Percentiles rank a stretch among this genome's conserved stretches.
These are phyloP conservation scores for Listronotus bonariensis DNA, from an alignment of 1,140 invertebrate genomes.

Conservation along the genomic window DNA sequence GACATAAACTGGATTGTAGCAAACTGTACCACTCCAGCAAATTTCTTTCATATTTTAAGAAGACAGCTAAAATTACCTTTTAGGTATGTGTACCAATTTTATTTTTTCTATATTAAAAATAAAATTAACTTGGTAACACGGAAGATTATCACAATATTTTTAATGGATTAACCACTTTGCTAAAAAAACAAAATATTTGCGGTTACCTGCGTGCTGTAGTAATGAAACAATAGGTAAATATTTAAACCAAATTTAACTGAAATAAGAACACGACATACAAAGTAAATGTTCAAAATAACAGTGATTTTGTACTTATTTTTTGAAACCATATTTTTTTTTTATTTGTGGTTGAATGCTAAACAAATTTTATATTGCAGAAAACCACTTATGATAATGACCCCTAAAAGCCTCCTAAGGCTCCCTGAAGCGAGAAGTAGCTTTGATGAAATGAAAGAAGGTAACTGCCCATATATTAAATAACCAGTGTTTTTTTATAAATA, in stretches of 20 bases:
- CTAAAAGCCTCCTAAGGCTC: slow-evolving; percentile 78
- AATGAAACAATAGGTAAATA: too few relatives aligned
- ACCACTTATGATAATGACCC: slow-evolving; percentile 79
- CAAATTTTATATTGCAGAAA: slow-evolving; percentile 61
- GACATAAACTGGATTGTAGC: slow-evolving; percentile 83
- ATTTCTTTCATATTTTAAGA: slow-evolving; percentile 83
- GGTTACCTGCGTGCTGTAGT: too few relatives aligned
- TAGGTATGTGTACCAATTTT: slow-evolving; percentile 24
- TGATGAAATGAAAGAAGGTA: slow-evolving; percentile 67
- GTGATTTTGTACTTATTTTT: too few relatives aligned
- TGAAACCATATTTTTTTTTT: too few relatives aligned
- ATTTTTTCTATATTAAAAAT: neutral
- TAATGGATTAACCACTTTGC: too few relatives aligned
- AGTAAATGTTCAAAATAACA: too few relatives aligned
- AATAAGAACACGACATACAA: too few relatives aligned
- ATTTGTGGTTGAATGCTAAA: too few relatives aligned
- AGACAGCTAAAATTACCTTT: slow-evolving; percentile 82
- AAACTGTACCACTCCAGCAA: slow-evolving; percentile 83
- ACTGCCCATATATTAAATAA: too few relatives aligned
- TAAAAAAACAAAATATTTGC: neutral
- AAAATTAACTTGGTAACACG: too few relatives aligned
- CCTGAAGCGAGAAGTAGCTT: slow-evolving; percentile 72
- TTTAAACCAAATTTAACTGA: too few relatives aligned
- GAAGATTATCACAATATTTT: too few relatives aligned
- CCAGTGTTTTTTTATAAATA: slow-evolving; percentile 35